Base-by-base conservation (phyloP, 2,113 vertebrate genomes). In the Hypanus sabinus region DNA sequence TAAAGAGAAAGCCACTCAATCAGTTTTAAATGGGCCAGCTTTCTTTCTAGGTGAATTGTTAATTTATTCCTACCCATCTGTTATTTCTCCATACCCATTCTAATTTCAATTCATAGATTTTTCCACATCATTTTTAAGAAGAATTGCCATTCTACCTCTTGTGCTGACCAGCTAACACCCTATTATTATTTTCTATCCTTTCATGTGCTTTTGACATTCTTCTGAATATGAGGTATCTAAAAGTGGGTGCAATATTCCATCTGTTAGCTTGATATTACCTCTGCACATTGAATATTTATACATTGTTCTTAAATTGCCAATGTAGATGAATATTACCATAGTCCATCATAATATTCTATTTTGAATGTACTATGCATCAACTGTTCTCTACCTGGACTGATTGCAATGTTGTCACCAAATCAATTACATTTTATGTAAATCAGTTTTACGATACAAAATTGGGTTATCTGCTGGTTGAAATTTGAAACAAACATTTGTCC, bases 361-460 rank as follows among this genome's bases (percentile, higher is more conserved):
- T 85, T 27, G 24, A 60, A 60, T 60, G 20, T 57, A 57, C 55
- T 12, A 60, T 60, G 24, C 27, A 9, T 85, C 36, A 22, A 60
- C 46, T 27, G 24, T 30, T 85, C 81, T 60, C 81, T 27, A 85
- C 55, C 81, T 60, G n/a, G 76, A 36, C 76, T 79, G 76, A n/a
- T 79, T 36, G n/a, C 76, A 36, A 36, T 36, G 76, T 16, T 85
- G 81, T 60, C 46, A 30, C 24, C 46, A 57, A 85, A 85, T 60
- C 46, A 12, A 85, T 85, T 60, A 60, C 81, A 85, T 85, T 60
- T 85, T 60, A 30, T 60, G 55, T 60, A 85, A 30, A 85, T 85
- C 81, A 85, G 46, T 85, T 85, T 85, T 85, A 85, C 57, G 24
- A 60, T 85, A 85, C 27, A 55, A 85, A 85, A 85, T 85, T 85